These are phyloP conservation scores for Oncorhynchus clarkii DNA, from an alignment of 2,113 vertebrate species.

Conservation along the genomic window DNA sequence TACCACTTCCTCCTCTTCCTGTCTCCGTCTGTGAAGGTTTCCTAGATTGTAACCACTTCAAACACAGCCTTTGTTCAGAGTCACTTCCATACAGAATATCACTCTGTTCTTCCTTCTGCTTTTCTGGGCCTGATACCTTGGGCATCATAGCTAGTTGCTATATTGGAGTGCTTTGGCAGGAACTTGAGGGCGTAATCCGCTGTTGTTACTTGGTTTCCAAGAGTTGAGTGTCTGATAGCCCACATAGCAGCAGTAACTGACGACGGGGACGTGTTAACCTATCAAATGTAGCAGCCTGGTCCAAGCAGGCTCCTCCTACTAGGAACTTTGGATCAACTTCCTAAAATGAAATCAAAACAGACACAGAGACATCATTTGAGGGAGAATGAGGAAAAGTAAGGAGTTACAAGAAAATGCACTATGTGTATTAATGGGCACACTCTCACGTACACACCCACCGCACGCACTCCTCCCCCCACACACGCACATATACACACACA, in stretches of 20 bases:
- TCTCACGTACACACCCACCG: too few relatives aligned
- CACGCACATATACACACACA: neutral
- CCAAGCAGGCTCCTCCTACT: slow-evolving; percentile 36
- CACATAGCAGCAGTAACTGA: slow-evolving; percentile 30
- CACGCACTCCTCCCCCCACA: too few relatives aligned
- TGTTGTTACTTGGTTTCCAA: slow-evolving; percentile 2
- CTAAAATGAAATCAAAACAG: slow-evolving; percentile 15
- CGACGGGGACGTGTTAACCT: slow-evolving; percentile 11
- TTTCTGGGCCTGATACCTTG: neutral
- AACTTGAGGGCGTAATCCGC: slow-evolving; percentile 7
- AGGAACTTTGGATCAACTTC: slow-evolving; percentile 31
- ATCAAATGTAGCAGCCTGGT: slow-evolving; percentile 26
- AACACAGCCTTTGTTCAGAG: slow-evolving; percentile 10
- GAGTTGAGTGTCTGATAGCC: neutral
- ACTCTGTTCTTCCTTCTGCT: neutral
- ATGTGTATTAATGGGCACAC: neutral
- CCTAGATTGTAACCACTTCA: slow-evolving; percentile 2
- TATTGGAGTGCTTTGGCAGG: slow-evolving; percentile 12
- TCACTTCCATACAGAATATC: neutral
- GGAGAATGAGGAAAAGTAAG: neutral
- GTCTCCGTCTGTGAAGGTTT: neutral
- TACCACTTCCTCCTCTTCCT: neutral
- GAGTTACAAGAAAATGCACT: neutral
- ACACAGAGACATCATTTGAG: neutral
- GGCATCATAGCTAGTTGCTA: slow-evolving; percentile 3